Base-by-base conservation (phyloP, 2,113 vertebrate genomes). In the Pelusios castaneus region DNA sequence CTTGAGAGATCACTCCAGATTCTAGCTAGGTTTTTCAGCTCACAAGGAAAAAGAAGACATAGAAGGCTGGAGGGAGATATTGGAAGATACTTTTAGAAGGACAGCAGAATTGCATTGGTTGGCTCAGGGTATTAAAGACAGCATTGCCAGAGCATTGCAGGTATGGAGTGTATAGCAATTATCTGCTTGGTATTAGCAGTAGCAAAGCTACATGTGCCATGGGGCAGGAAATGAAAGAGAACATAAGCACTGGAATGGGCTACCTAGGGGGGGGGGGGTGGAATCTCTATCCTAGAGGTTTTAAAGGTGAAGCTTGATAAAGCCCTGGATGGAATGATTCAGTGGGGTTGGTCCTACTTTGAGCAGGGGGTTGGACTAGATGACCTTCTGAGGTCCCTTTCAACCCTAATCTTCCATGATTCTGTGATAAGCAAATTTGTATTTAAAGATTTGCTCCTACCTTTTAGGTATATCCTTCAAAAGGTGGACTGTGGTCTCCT, bases 391-490 rank as follows among this genome's bases (percentile, higher is more conserved):
- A 52, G 51, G 51, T 52, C 51, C 49, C 49, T 49, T 12, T 13
- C 49, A 49, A 49, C 49, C 49, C 49, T 49, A 49, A 49, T 17
- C 14, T 52, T 52, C 16, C 17, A 17, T 52, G 51, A 52, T 17
- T 52, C 16, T 17, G 14, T 52, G 51, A 52, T 52, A 52, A 52
- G 51, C 51, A 17, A 75, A 6, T 0, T n/a, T 51, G 5, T 14
- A 29, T 1, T 34, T 4, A 29, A n/a, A 58, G 58, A 8, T 34
- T 22, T 81, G n/a, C 45, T 83, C 96, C 90, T 98, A 99, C 99
- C 98, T 99, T 94, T 98, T 98, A 51, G 98, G 97, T 58, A 98
- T 97, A 82, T 98, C 99, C 94, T 98, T 98, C 76, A 98, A 96
- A 75, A 99, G 97, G 54, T 98, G 97, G 79, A 99, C 1, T 51